Percentiles rank a stretch among this genome's conserved stretches.
Evolutionary conservation across 2,113 vertebrate species (phyloP).

Genomic region (Glaucidium brasilianum): DNA sequence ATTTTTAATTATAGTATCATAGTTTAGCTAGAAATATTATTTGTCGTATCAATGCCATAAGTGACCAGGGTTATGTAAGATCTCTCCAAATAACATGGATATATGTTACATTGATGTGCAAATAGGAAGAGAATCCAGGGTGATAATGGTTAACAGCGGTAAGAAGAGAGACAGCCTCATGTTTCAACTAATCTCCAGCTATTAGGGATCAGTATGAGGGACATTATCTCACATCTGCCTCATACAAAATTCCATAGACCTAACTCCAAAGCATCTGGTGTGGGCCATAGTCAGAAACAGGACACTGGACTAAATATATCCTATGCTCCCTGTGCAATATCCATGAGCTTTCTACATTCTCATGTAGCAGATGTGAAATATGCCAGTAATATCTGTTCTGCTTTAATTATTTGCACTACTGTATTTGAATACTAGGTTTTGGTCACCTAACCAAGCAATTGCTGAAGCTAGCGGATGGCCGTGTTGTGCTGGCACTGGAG

Average conservation of each 20-base stretch:
- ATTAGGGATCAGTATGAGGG: neutral
- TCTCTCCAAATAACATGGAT: neutral
- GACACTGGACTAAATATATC: neutral
- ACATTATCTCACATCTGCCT: neutral
- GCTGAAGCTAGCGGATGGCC: conserved; percentile 76
- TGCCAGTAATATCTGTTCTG: neutral
- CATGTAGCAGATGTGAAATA: neutral
- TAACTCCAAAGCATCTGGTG: neutral
- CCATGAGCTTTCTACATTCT: neutral
- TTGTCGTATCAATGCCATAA: neutral
- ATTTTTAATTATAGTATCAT: neutral
- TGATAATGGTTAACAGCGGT: neutral
- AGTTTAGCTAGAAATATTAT: neutral
- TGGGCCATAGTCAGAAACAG: neutral
- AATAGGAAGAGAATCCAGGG: neutral
- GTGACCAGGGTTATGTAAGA: neutral
- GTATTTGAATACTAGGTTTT: conserved; percentile 72
- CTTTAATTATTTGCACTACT: conserved; percentile 55
- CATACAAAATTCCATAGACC: neutral
- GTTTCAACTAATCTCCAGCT: neutral
- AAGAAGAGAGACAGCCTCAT: neutral
- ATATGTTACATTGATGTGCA: neutral
- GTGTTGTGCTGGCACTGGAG: conserved; percentile 71
- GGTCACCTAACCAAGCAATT: conserved; percentile 78
- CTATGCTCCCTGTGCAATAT: neutral